Conservation (phyloP, 2,797 vertebrate genomes). For the Xerus rutilus region DNA sequence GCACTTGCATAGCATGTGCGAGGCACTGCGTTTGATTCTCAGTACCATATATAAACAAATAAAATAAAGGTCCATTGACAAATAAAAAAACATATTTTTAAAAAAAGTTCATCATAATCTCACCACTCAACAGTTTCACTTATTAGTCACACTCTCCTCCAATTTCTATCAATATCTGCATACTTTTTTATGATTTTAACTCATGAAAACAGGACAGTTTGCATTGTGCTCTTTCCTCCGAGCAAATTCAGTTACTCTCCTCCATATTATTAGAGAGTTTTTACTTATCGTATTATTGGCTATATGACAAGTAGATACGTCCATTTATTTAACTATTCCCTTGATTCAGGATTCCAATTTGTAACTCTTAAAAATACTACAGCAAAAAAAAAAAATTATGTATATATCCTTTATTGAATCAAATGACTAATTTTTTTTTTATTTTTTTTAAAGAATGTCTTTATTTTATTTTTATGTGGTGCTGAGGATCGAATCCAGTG, state of each 20-base stretch:
- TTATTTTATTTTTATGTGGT: too few species aligned
- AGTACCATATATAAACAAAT: too few species aligned
- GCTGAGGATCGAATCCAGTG: too few species aligned
- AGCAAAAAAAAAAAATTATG: background rate
- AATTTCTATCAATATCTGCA: conserved; percentile 36
- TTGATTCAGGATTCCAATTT: conserved; percentile 20
- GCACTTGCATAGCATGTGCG: background rate
- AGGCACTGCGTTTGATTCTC: background rate
- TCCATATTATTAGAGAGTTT: background rate
- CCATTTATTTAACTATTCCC: background rate
- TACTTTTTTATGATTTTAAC: background rate
- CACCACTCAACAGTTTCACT: background rate
- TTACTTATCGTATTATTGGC: background rate
- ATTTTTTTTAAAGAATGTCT: too few species aligned
- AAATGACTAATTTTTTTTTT: background rate
- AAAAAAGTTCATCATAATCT: background rate
- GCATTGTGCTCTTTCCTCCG: background rate
- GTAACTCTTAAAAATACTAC: conserved; percentile 28
- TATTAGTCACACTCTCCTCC: background rate
- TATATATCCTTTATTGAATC: background rate
- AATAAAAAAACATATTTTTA: too few species aligned
- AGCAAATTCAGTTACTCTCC: background rate
- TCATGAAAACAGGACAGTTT: background rate
- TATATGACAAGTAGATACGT: background rate
- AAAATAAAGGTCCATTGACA: too few species aligned